Evolutionary conservation across 2,888 invertebrate genomes (phyloP), one percentile per base, ranked within the genome.

Genomic region (Drosophila birchii): DNA sequence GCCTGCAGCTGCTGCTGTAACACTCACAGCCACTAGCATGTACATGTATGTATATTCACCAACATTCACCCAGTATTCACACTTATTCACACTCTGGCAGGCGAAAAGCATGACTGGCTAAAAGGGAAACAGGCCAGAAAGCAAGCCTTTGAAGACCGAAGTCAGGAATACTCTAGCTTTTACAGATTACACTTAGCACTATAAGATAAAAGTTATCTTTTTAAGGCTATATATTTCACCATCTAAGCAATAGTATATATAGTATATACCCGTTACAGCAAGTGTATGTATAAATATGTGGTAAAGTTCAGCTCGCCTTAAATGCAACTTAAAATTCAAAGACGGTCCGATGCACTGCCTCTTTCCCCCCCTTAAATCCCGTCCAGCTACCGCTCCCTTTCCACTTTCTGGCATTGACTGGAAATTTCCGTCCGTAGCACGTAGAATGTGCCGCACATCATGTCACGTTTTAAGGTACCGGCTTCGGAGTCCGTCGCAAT

Each of bases 381-480:
- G 8, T 8, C 18, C 49, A 34, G 32, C 23, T 44, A 2, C 23
- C 29, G n/a, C 49, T 18, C 38, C 49, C 18, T n/a, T 16, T 6
- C 23, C 41, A 23, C 49, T 23, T 26, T 16, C 36, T 60, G 54
- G 72, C 57, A 71, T 69, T 32, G 62, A 73, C 73, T 73, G 63
- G 60, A 73, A 75, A 72, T 70, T 72, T 72, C 61, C 70, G 70
- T 72, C 53, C 73, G 70, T 47, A 39, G 70, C 70, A 70, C 70
- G 70, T 70, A 67, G 74, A 74, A 77, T 71, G 60, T 66, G 79
- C 72, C 47, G 62, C 79, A 73, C 69, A 76, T 63, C 81, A 70
- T 76, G 81, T 81, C 85, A 84, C 81, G 81, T 80, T 78, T 54
- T 67, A 59, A 64, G 58, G 60, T 58, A 63, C 59, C 32, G 32